Evolutionary conservation across 1,140 invertebrate species (phyloP).

Genomic region (Pseudobourletiella spinata): DNA sequence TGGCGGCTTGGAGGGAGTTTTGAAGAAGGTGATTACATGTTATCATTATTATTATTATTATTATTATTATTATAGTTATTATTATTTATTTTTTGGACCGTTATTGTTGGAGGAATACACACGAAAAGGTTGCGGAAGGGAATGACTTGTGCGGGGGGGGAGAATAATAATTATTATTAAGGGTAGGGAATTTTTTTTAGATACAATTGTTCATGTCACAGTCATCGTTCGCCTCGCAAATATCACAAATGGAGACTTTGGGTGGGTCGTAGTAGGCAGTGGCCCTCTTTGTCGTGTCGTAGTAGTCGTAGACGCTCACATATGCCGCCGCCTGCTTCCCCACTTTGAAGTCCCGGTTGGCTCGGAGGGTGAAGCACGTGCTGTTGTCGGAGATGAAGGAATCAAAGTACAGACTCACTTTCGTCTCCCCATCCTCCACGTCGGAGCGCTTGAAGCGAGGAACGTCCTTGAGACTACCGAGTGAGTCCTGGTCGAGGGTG

Average conservation of each 20-base stretch:
- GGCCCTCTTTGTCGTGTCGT: slow-evolving; percentile 40
- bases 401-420: slow-evolving; percentile 75
- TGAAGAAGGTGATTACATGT: too few species aligned
- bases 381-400: slow-evolving; percentile 38
- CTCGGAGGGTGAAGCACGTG: slow-evolving; percentile 48
- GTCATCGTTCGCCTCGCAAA: slow-evolving; percentile 5
- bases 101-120: too few species aligned
- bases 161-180: too few species aligned
- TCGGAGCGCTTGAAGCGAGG: slow-evolving; percentile 11
- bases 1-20: too few species aligned
- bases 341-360: slow-evolving; percentile 71
- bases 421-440: slow-evolving; percentile 49
- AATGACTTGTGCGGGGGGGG: too few species aligned
- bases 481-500: slow-evolving; percentile 51
- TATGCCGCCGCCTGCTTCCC: slow-evolving; percentile 73
- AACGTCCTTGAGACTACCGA: background rate
- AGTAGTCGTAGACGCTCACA: slow-evolving; percentile 82
- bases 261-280: slow-evolving; percentile 16
- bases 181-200: too few species aligned
- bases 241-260: slow-evolving; percentile 12
- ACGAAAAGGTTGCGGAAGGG: too few species aligned
- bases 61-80: too few species aligned
- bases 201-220: background rate
- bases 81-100: too few species aligned
- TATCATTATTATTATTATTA: too few species aligned